Percentiles rank a stretch among this genome's conserved stretches.
Evolutionary conservation across 2,113 vertebrate genomes (phyloP).

Genomic region (Sardina pilchardus): DNA sequence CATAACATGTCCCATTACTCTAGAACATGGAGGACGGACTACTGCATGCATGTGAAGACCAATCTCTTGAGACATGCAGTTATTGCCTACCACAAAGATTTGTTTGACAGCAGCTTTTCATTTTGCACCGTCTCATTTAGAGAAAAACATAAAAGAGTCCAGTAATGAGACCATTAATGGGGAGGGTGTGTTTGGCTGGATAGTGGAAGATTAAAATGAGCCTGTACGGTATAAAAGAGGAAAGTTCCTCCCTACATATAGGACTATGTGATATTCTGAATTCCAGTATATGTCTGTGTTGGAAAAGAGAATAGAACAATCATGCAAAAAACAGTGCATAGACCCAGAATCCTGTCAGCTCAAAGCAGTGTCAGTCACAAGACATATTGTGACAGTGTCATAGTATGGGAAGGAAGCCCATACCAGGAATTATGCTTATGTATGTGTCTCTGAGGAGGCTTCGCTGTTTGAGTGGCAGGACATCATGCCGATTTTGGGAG

Average conservation of each 20-base stretch:
- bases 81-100: neutral
- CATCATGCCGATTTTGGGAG: slow-evolving; percentile 34
- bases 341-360: slow-evolving; percentile 30
- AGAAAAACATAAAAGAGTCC: neutral
- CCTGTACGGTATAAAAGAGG: neutral
- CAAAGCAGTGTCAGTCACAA: slow-evolving; percentile 30
- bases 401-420: slow-evolving; percentile 26
- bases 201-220: neutral
- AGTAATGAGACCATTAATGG: neutral
- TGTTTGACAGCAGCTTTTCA: neutral
- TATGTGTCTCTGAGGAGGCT: slow-evolving; percentile 38
- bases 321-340: slow-evolving; percentile 31
- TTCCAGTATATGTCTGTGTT: neutral
- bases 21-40: slow-evolving; percentile 12
- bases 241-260: neutral
- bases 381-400: slow-evolving; percentile 33
- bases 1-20: slow-evolving; percentile 39
- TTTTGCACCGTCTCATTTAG: neutral
- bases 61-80: slow-evolving; percentile 25
- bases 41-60: slow-evolving; percentile 38
- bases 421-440: slow-evolving; percentile 38
- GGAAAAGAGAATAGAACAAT: slow-evolving; percentile 23
- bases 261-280: neutral
- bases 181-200: neutral
- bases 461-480: slow-evolving; percentile 40